Percentiles rank a stretch among this genome's conserved stretches.
These are phyloP conservation scores for Terebella lapidaria DNA, from an alignment of 2,888 invertebrate species.

Conservation along the genomic window DNA sequence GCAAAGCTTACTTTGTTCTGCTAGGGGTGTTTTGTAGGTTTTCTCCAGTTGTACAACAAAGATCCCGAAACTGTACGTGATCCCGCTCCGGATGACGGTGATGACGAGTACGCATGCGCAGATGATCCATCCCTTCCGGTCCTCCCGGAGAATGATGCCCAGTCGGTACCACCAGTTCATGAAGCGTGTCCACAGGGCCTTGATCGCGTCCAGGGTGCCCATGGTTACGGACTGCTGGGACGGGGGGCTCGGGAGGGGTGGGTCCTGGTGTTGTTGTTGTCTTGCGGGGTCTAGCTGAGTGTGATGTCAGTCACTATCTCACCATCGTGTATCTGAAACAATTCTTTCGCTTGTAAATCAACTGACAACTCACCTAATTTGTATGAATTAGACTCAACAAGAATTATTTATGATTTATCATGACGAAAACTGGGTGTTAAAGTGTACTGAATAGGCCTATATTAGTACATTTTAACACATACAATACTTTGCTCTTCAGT, in stretches of 20 bases:
- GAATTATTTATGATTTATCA: too few relatives aligned
- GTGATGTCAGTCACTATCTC: too few relatives aligned
- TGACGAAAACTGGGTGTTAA: too few relatives aligned
- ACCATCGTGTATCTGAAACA: too few relatives aligned
- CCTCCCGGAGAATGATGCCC: not conserved
- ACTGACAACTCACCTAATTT: too few relatives aligned
- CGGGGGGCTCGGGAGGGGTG: not conserved
- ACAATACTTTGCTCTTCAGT: too few relatives aligned
- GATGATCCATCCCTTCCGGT: slow-evolving; percentile 28
- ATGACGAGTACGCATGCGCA: slow-evolving; percentile 29
- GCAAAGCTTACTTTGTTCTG: slow-evolving; percentile 36
- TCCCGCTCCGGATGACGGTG: slow-evolving; percentile 30
- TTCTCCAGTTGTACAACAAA: slow-evolving; percentile 31
- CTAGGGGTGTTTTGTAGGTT: slow-evolving; percentile 26
- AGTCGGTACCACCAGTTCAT: not conserved
- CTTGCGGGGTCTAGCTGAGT: too few relatives aligned
- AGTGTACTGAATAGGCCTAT: too few relatives aligned
- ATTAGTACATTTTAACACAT: too few relatives aligned
- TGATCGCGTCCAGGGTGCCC: not conserved
- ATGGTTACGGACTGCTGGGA: not conserved
- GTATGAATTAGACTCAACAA: too few relatives aligned
- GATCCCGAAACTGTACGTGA: slow-evolving; percentile 35
- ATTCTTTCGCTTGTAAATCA: too few relatives aligned
- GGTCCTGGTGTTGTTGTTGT: too few relatives aligned
- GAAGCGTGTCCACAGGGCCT: not conserved